Percentiles rank a stretch among this genome's conserved stretches.
These are phyloP conservation scores for Bungarus multicinctus DNA, from an alignment of 2,113 vertebrate genomes.

Conservation along the genomic window DNA sequence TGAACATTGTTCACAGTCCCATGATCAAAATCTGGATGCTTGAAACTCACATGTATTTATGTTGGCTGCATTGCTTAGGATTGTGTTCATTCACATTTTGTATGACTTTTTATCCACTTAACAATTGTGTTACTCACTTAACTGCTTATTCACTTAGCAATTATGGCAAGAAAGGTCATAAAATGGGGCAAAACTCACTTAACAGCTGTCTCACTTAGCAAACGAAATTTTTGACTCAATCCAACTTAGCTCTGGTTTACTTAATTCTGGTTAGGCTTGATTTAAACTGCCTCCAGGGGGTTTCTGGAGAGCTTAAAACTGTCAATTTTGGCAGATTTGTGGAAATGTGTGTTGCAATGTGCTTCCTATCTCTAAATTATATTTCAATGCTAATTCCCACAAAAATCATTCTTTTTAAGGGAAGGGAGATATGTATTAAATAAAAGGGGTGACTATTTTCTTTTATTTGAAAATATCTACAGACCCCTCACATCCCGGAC, in stretches of 20 bases:
- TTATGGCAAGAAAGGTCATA: too few relatives aligned
- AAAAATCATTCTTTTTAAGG: neutral
- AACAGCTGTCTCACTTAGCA: neutral
- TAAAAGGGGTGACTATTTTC: neutral
- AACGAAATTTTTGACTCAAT: neutral
- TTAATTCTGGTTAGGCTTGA: neutral
- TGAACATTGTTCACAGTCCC: too few relatives aligned
- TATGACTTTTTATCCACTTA: too few relatives aligned
- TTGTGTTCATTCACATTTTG: too few relatives aligned
- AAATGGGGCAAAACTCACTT: too few relatives aligned
- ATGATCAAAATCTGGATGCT: too few relatives aligned
- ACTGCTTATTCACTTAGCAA: too few relatives aligned
- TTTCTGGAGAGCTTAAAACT: neutral
- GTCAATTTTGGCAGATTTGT: neutral
- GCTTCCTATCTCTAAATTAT: neutral
- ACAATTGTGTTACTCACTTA: too few relatives aligned
- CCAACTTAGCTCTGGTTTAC: neutral
- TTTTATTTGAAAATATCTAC: too few relatives aligned
- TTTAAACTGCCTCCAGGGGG: neutral
- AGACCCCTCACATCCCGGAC: too few relatives aligned
- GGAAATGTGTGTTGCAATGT: neutral
- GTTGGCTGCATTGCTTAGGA: too few relatives aligned
- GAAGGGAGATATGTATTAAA: neutral
- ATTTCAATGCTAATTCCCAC: neutral
- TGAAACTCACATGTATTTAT: too few relatives aligned